Evolutionary conservation across 2,113 vertebrate genomes (phyloP).

Genomic region (Gymnocephalus cernua): DNA sequence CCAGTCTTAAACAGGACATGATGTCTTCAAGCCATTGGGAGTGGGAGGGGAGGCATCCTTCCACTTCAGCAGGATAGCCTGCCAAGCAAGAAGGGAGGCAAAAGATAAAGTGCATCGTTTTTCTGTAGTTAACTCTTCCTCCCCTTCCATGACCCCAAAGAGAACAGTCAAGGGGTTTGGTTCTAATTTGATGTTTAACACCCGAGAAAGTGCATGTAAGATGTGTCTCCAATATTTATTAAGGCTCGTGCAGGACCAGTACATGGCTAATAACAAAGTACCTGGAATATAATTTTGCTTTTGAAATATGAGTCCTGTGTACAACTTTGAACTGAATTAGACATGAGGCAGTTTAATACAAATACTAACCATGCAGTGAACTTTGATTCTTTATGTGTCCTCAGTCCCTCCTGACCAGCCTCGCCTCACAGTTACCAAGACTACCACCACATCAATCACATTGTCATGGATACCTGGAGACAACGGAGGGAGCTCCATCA

Average conservation of each 20-base stretch:
- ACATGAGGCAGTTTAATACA: background rate
- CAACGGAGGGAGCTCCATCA: constrained; percentile 98
- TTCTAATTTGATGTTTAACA: background rate
- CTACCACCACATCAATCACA: constrained; percentile 97
- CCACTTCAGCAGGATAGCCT: background rate
- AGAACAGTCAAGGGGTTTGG: background rate
- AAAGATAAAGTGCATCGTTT: background rate
- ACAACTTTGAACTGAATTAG: background rate
- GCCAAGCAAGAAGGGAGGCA: background rate
- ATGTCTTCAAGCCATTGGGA: background rate
- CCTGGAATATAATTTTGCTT: background rate
- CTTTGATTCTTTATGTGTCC: constrained; percentile 10
- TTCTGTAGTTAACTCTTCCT: background rate
- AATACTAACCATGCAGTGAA: constrained; percentile 4
- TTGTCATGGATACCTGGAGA: constrained; percentile 98
- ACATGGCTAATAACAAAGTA: background rate
- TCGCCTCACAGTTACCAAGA: constrained; percentile 98
- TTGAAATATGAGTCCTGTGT: background rate
- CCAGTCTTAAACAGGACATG: background rate
- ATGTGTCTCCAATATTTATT: background rate
- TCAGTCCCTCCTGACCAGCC: constrained; percentile 98
- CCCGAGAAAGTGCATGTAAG: background rate
- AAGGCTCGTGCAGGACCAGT: background rate
- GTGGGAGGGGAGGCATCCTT: background rate
- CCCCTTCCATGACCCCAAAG: background rate